Evolutionary conservation across 2,113 vertebrate genomes (phyloP).

Genomic region (Plecotus auritus): DNA sequence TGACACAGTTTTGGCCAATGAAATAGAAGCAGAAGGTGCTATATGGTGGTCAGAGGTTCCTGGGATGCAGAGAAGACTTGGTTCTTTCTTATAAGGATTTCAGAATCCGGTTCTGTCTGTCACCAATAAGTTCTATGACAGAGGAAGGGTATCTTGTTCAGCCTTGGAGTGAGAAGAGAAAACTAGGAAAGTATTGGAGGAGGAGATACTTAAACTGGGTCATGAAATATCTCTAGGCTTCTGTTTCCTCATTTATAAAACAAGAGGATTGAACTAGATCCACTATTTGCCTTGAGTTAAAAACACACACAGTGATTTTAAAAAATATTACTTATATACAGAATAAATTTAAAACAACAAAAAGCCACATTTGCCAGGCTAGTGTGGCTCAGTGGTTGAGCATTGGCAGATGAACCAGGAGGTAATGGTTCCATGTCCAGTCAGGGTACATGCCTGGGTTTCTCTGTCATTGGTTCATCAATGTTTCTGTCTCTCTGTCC

Average conservation of each 20-base stretch:
- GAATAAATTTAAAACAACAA: constrained; percentile 31
- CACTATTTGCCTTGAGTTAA: constrained; percentile 16
- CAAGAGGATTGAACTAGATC: constrained; percentile 22
- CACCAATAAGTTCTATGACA: neutral
- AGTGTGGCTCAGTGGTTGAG: too few species aligned
- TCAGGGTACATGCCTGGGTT: too few species aligned
- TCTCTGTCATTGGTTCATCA: too few species aligned
- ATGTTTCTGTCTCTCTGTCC: too few species aligned
- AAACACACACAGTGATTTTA: neutral
- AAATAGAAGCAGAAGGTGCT: neutral
- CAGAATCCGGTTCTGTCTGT: neutral
- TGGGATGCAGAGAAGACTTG: neutral
- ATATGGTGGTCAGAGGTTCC: neutral
- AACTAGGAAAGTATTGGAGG: neutral
- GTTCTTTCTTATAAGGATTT: neutral
- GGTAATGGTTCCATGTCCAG: too few species aligned
- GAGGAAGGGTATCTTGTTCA: neutral
- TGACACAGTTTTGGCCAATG: neutral
- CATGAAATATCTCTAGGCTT: constrained; percentile 28
- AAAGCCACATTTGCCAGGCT: neutral
- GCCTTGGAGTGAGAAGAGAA: neutral
- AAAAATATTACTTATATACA: constrained; percentile 30
- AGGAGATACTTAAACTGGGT: constrained; percentile 12
- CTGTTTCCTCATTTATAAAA: constrained; percentile 51
- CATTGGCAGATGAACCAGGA: too few species aligned